Evolutionary conservation across 2,113 vertebrate genomes (phyloP).

Genomic region (Tympanuchus pallidicinctus): DNA sequence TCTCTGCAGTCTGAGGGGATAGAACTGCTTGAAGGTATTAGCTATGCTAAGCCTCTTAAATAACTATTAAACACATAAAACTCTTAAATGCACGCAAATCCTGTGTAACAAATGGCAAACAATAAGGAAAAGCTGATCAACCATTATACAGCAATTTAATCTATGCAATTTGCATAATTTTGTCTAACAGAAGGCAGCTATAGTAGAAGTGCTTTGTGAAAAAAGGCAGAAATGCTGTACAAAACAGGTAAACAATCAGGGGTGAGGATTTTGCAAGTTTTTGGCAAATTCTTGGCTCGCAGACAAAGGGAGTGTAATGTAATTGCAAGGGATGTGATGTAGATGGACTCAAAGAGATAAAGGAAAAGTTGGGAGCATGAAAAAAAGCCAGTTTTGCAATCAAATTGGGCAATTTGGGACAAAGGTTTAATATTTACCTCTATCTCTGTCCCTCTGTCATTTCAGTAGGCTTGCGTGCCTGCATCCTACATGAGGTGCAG

Average conservation of each 20-base stretch:
- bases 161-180: slow-evolving; percentile 51
- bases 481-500: not conserved
- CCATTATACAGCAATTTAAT: slow-evolving; percentile 55
- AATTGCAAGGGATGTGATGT: slow-evolving; percentile 21
- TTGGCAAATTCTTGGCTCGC: not conserved
- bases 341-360: not conserved
- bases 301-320: not conserved
- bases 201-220: not conserved
- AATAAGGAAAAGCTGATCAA: slow-evolving; percentile 65
- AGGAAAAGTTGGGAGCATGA: not conserved
- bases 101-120: slow-evolving; percentile 60
- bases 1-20: not conserved
- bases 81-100: slow-evolving; percentile 65
- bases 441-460: not conserved
- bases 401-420: not conserved
- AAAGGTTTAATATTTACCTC: not conserved
- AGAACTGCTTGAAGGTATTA: slow-evolving; percentile 56
- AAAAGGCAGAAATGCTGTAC: not conserved
- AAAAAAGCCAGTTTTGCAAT: not conserved
- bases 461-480: not conserved
- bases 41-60: slow-evolving; percentile 69
- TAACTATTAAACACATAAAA: slow-evolving; percentile 69
- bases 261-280: slow-evolving; percentile 22
- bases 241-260: slow-evolving; percentile 7
- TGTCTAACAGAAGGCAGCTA: slow-evolving; percentile 11